A percentile compares a stretch with the other conserved stretches of the same genome.
These are phyloP conservation scores for Murina feae DNA, from an alignment of 2,113 vertebrate genomes.

Conservation along the genomic window DNA sequence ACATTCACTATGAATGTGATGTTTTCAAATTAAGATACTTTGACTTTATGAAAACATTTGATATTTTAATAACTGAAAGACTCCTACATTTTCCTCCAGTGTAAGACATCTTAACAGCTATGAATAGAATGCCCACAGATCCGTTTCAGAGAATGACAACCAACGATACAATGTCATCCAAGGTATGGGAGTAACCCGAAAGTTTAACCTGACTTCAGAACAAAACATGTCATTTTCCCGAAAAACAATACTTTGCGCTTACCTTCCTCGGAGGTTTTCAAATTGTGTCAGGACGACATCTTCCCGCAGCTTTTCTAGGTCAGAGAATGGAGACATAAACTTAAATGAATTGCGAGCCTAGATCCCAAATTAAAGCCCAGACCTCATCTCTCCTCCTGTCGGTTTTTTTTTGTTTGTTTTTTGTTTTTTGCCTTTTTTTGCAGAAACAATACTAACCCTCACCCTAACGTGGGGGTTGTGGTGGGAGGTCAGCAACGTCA, in stretches of 20 bases:
- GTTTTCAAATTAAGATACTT: slow-evolving; percentile 2
- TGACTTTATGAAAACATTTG: not conserved
- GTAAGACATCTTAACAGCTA: not conserved
- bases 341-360: not conserved
- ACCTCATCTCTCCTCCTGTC: not conserved
- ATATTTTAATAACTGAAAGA: slow-evolving; percentile 33
- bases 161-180: not conserved
- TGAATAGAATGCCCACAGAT: slow-evolving; percentile 17
- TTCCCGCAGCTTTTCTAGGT: not conserved
- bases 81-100: not conserved
- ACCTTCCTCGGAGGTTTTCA: not conserved
- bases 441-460: not conserved
- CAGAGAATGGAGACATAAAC: not conserved
- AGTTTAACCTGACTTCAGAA: not conserved
- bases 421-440: no score
- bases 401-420: no score
- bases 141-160: not conserved
- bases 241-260: not conserved
- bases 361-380: not conserved
- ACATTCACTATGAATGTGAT: not conserved
- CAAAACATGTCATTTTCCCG: not conserved
- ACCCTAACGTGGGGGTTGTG: not conserved
- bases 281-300: not conserved
- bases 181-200: not conserved
- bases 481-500: not conserved